phyloP scores from a whole-genome alignment of 2,797 vertebrate species.

The Masticophis lateralis region DNA sequence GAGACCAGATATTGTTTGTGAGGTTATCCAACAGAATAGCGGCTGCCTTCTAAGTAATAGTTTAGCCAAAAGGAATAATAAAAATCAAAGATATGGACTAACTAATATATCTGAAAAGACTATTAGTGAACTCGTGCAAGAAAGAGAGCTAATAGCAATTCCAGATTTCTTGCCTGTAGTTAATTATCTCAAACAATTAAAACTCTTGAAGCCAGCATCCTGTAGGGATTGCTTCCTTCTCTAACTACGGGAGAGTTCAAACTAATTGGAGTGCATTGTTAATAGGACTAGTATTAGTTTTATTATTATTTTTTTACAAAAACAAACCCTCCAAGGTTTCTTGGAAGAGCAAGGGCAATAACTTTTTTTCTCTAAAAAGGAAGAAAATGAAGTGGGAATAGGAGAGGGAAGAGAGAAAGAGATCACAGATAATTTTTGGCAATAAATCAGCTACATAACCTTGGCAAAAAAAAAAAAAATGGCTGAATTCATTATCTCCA shows the following conservation, averaged over 20 bases:
- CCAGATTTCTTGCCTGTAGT: constrained; percentile 55
- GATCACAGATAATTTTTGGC: constrained; percentile 72
- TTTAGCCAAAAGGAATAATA: constrained; percentile 36
- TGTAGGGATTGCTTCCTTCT: constrained; percentile 53
- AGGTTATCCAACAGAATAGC: neutral
- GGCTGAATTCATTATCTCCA: constrained; percentile 76
- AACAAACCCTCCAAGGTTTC: constrained; percentile 59
- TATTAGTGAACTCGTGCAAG: constrained; percentile 31
- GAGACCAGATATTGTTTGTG: neutral
- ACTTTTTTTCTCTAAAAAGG: constrained; percentile 50
- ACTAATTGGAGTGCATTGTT: constrained; percentile 72
- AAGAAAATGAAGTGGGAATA: neutral
- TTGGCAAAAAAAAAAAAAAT: constrained; percentile 65
- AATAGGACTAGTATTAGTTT: constrained; percentile 68
- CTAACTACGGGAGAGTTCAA: constrained; percentile 58
- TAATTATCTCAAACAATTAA: constrained; percentile 61
- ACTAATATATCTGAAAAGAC: constrained; percentile 41
- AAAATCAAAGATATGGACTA: constrained; percentile 45
- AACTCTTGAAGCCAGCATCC: constrained; percentile 38
- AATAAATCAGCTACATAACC: constrained; percentile 71
- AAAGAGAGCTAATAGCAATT: constrained; percentile 43
- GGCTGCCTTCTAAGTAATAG: neutral
- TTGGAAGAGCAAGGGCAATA: constrained; percentile 72
- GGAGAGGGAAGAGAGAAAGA: constrained; percentile 30
- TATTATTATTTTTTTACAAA: constrained; percentile 56